phyloP scores from a whole-genome alignment of 2,888 invertebrate genomes.

The Lobophora halterata region DNA sequence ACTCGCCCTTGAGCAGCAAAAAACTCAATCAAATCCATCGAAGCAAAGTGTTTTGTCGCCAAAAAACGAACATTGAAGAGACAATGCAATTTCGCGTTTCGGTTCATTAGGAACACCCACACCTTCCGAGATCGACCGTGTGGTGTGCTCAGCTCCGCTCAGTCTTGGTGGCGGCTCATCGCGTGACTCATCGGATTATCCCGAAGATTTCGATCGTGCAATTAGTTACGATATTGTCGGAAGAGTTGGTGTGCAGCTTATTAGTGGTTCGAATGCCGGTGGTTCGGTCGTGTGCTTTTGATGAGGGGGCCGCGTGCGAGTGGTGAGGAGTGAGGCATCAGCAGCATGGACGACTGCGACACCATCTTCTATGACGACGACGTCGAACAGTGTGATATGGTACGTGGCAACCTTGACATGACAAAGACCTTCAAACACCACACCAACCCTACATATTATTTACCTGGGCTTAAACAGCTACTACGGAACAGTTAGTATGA shows the following conservation, averaged over 20 bases:
- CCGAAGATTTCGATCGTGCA: constrained; percentile 54
- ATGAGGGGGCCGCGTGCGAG: constrained; percentile 70
- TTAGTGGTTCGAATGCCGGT: constrained; percentile 74
- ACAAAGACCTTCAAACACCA: constrained; percentile 28
- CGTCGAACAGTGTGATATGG: constrained; percentile 78
- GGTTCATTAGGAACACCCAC: constrained; percentile 77
- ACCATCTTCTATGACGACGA: constrained; percentile 79
- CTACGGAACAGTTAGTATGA: constrained; percentile 33
- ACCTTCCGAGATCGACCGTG: constrained; percentile 37
- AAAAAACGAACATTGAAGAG: constrained; percentile 47
- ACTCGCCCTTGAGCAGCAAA: constrained; percentile 58
- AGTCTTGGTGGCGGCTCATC: constrained; percentile 53
- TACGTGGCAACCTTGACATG: constrained; percentile 57
- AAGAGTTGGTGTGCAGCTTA: constrained; percentile 41
- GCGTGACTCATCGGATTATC: constrained; percentile 75
- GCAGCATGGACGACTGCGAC: constrained; percentile 77
- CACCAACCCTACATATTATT: neutral
- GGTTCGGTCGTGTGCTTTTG: constrained; percentile 67
- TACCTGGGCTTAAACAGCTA: constrained; percentile 9
- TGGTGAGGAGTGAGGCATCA: constrained; percentile 57
- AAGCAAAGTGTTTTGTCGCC: constrained; percentile 32
- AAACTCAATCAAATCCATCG: constrained; percentile 39
- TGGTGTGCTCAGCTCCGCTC: constrained; percentile 42
- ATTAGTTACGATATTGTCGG: constrained; percentile 51
- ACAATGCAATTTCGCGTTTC: constrained; percentile 58